Conservation (phyloP, 2,888 invertebrate species). For the Lissocephala sabroskyi region DNA sequence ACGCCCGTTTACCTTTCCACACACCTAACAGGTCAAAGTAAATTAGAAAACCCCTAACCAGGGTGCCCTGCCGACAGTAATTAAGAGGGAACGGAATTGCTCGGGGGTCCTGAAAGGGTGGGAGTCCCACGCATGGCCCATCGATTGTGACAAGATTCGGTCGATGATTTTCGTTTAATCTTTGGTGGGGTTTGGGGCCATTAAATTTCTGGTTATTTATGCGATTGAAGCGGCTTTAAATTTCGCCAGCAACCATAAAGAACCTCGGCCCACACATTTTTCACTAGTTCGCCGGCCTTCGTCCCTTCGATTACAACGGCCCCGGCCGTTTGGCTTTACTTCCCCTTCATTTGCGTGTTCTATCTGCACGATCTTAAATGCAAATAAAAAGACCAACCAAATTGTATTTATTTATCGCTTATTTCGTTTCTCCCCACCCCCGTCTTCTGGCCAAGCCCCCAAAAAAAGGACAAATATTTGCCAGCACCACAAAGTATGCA, state of each 20-base stretch:
- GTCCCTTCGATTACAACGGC: too few relatives aligned
- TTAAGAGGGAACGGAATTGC: too few relatives aligned
- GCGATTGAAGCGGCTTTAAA: slow-evolving; percentile 25
- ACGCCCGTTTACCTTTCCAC: too few relatives aligned
- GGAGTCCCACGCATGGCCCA: too few relatives aligned
- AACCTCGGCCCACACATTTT: slow-evolving; percentile 14
- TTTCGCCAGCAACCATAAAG: slow-evolving; percentile 15
- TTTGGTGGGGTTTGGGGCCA: too few relatives aligned
- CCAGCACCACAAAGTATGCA: slow-evolving; percentile 58
- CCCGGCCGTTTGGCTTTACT: background rate
- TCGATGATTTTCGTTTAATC: too few relatives aligned
- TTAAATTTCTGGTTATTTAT: background rate
- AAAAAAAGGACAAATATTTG: slow-evolving; percentile 55
- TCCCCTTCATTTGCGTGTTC: slow-evolving; percentile 43
- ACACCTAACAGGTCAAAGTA: too few relatives aligned
- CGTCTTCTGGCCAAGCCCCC: slow-evolving; percentile 17
- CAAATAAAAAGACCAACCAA: slow-evolving; percentile 49
- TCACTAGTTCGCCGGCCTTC: slow-evolving; percentile 4
- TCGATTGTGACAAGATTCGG: too few relatives aligned
- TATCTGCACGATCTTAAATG: slow-evolving; percentile 54
- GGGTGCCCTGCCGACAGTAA: too few relatives aligned
- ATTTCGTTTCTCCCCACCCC: slow-evolving; percentile 50
- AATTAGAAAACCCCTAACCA: too few relatives aligned
- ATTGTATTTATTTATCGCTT: slow-evolving; percentile 66
- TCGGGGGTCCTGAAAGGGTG: too few relatives aligned